Conservation (phyloP, 2,888 invertebrate species). For the Cryptus armator region DNA sequence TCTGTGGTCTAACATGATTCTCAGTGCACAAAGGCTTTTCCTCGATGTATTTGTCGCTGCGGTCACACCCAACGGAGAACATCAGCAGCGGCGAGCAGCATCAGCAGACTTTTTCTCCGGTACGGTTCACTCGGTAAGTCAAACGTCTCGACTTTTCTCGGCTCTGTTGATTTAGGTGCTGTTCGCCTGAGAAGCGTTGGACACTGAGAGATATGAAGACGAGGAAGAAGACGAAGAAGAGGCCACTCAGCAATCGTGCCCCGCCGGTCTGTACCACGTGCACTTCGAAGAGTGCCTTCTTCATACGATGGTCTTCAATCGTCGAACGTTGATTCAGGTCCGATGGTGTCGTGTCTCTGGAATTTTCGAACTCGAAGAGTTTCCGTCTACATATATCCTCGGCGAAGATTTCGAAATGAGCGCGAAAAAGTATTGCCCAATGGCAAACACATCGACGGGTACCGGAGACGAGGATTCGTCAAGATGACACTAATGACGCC, state of each 20-base stretch:
- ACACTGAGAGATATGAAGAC: slow-evolving; percentile 14
- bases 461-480: slow-evolving; percentile 22
- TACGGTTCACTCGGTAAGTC: slow-evolving; percentile 32
- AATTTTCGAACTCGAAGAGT: slow-evolving; percentile 13
- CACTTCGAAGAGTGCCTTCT: slow-evolving; percentile 25
- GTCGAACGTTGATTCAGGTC: slow-evolving; percentile 4
- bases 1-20: slow-evolving; percentile 7
- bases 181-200: slow-evolving; percentile 27
- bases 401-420: neutral
- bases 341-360: neutral
- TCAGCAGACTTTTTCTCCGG: neutral
- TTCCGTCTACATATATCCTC: neutral
- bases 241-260: slow-evolving; percentile 39
- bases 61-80: slow-evolving; percentile 19
- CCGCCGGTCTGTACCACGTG: slow-evolving; percentile 14
- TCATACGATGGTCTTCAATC: slow-evolving; percentile 10
- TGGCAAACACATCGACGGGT: slow-evolving; percentile 11
- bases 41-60: neutral
- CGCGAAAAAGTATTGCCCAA: slow-evolving; percentile 8
- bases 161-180: slow-evolving; percentile 47
- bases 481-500: slow-evolving; percentile 23
- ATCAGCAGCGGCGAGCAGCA: neutral
- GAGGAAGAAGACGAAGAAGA: slow-evolving; percentile 19
- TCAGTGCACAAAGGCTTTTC: slow-evolving; percentile 13
- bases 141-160: slow-evolving; percentile 42